Evolutionary conservation across 2,113 vertebrate species (phyloP).

Genomic region (Gambusia affinis): DNA sequence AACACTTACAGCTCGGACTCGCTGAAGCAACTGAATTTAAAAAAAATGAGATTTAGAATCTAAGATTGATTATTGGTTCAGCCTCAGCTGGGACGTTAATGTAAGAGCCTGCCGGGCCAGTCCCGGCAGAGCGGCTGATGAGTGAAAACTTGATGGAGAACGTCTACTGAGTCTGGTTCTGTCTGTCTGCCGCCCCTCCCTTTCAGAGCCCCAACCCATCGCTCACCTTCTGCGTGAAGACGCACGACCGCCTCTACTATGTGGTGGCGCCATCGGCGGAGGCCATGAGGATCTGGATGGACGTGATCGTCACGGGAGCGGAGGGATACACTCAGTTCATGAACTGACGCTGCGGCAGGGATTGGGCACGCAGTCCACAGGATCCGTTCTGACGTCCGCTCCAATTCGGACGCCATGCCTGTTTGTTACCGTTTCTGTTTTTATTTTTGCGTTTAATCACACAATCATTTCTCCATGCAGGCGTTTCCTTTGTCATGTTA

Average conservation of each 20-base stretch:
- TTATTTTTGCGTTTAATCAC: slow-evolving; percentile 39
- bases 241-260: slow-evolving; percentile 95
- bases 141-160: neutral
- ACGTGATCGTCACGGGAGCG: slow-evolving; percentile 94
- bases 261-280: slow-evolving; percentile 94
- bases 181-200: neutral
- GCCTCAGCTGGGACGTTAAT: neutral
- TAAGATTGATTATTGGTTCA: neutral
- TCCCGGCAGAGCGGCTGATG: too few relatives aligned
- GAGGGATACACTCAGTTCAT: slow-evolving; percentile 98
- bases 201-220: slow-evolving; percentile 91
- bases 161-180: neutral
- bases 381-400: slow-evolving; percentile 42
- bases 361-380: slow-evolving; percentile 44
- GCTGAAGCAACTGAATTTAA: neutral
- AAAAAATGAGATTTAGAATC: neutral
- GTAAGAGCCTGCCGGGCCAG: too few relatives aligned
- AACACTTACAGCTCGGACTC: neutral
- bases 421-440: slow-evolving; percentile 29
- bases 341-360: slow-evolving; percentile 76
- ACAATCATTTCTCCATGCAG: slow-evolving; percentile 39
- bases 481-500: slow-evolving; percentile 54
- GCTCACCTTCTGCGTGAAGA: slow-evolving; percentile 98
- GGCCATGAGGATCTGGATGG: slow-evolving; percentile 99
- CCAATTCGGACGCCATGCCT: slow-evolving; percentile 26